Base-by-base conservation (phyloP, 1,140 invertebrate genomes). In the Drosophila simulans region DNA sequence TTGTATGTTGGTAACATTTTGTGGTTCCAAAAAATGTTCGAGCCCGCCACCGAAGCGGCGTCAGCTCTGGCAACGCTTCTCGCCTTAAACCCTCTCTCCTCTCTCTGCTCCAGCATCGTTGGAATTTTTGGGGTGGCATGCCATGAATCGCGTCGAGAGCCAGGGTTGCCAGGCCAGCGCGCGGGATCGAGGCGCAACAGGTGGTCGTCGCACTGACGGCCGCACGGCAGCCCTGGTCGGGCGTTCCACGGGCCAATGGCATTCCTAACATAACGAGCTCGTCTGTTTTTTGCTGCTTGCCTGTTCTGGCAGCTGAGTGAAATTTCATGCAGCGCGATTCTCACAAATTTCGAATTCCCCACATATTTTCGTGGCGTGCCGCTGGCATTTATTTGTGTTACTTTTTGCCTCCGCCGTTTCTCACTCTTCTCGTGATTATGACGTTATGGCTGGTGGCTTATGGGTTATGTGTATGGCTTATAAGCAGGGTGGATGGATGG, bases 341-440 rank as follows among this genome's bases (percentile, higher is more conserved):
- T 85, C 77, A 90, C 65, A 91, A 85, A 83, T 91, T 91, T 91
- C 71, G 74, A 89, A 91, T 91, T 91, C 89, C 85, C 89, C 81
- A 55, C 82, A 86, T 86, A 81, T 53, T 86, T 86, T 71, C 65
- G 62, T 86, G 81, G 80, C 77, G 80, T 70, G 66, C 51, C 63
- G 59, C 3, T 66, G 66, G 66, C 64, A 43, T 56, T 69, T 68
- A 39, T 20, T 31, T 71, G 46, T 69, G 59, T 34, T 65, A 64
- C 63, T 64, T 57, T 57, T 45, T 64, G 60, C n/a, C 40, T 64
- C 40, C 22, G 34, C 20, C 20, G 20, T 22, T 60, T 60, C 60
- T 45, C 60, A 64, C 55, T 60, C 55, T 17, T 5, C 54, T 37
- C 54, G 54, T 42, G 37, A 59, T 40, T 34, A 12, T 59, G 37